Conservation (phyloP, 1,140 invertebrate genomes). For the Probaryconus sp. region DNA sequence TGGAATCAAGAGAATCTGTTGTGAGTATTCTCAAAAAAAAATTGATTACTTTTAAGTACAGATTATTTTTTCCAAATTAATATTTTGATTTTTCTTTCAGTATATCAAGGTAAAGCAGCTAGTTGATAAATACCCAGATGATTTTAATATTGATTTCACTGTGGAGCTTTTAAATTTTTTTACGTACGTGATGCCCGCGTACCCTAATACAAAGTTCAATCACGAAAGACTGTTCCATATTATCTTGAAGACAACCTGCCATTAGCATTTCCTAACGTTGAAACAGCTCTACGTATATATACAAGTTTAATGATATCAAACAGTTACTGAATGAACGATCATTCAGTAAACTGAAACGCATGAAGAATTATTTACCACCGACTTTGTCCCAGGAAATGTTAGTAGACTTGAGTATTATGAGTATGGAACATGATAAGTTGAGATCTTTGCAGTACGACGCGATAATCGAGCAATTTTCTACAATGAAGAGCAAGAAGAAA, state of each 20-base stretch:
- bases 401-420: background rate
- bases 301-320: background rate
- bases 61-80: no score
- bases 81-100: background rate
- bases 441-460: slow-evolving; percentile 5
- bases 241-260: background rate
- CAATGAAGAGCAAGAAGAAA: background rate
- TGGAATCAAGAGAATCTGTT: no score
- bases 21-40: no score
- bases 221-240: background rate
- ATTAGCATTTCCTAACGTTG: slow-evolving; percentile 3
- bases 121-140: background rate
- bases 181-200: background rate
- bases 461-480: slow-evolving; percentile 3
- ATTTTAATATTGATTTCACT: background rate
- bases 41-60: no score
- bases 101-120: background rate
- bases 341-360: slow-evolving; percentile 1
- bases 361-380: slow-evolving; percentile 5
- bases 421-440: slow-evolving; percentile 6
- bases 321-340: slow-evolving; percentile 6
- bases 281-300: background rate
- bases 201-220: background rate
- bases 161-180: background rate
- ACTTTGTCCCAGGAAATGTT: slow-evolving; percentile 1